Percentiles rank a stretch among this genome's conserved stretches.
Conservation (phyloP, 2,888 invertebrate species). For the Bombylius major region DNA sequence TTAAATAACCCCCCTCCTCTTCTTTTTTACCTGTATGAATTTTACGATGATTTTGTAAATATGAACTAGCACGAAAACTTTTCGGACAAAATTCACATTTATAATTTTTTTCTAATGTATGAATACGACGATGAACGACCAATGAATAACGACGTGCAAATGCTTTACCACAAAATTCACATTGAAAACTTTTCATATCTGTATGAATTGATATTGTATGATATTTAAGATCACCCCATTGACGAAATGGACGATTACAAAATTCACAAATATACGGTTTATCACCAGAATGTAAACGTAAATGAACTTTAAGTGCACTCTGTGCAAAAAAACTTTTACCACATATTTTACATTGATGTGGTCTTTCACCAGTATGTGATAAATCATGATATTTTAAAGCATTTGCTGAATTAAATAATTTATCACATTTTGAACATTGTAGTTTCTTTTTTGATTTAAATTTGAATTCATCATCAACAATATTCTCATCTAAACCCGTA, state of each 20-base stretch:
- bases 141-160: slow-evolving; percentile 77
- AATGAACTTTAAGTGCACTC: slow-evolving; percentile 71
- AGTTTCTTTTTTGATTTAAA: slow-evolving; percentile 14
- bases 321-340: slow-evolving; percentile 73
- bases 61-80: slow-evolving; percentile 74
- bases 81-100: slow-evolving; percentile 74
- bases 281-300: slow-evolving; percentile 69
- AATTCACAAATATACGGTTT: slow-evolving; percentile 69
- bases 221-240: slow-evolving; percentile 81
- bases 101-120: slow-evolving; percentile 78
- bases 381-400: slow-evolving; percentile 73
- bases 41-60: slow-evolving; percentile 68
- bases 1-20: background rate
- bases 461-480: slow-evolving; percentile 5
- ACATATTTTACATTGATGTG: slow-evolving; percentile 66
- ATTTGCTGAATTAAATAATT: slow-evolving; percentile 68
- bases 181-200: slow-evolving; percentile 68
- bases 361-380: slow-evolving; percentile 64
- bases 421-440: slow-evolving; percentile 42
- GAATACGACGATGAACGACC: slow-evolving; percentile 72
- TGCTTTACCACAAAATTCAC: slow-evolving; percentile 79
- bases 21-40: slow-evolving; percentile 62
- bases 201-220: slow-evolving; percentile 75
- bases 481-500: slow-evolving; percentile 16
- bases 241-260: slow-evolving; percentile 67